Conservation (phyloP, 92 coral and sea anemone species). For the Parazoanthus darwini region DNA sequence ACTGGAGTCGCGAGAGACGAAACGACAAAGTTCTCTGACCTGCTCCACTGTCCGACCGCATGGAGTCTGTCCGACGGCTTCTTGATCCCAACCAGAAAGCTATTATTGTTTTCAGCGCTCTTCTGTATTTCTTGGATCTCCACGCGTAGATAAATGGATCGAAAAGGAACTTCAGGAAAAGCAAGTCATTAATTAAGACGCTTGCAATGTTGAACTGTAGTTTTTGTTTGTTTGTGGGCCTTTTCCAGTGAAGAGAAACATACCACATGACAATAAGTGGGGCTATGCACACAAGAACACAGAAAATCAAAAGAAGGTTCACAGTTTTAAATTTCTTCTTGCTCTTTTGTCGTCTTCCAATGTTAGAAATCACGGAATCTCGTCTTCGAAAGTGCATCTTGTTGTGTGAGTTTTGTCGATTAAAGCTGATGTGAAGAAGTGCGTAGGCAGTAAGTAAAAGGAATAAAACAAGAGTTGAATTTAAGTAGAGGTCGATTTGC, state of each 20-base stretch:
- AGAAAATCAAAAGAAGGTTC: constrained; percentile 56
- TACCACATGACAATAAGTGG: constrained; percentile 79
- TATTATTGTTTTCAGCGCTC: constrained; percentile 54
- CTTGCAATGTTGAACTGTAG: constrained; percentile 36
- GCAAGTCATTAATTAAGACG: constrained; percentile 53
- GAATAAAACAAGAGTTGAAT: constrained; percentile 55
- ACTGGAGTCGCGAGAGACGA: constrained; percentile 15
- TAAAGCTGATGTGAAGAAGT: constrained; percentile 61
- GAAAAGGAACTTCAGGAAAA: constrained; percentile 70
- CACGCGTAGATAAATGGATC: constrained; percentile 78
- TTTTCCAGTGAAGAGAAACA: constrained; percentile 56
- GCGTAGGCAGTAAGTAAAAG: constrained; percentile 64
- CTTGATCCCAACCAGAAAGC: constrained; percentile 25
- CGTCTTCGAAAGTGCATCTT: constrained; percentile 39
- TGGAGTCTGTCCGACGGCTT: constrained; percentile 8
- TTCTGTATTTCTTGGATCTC: constrained; percentile 66
- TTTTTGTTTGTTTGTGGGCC: constrained; percentile 18
- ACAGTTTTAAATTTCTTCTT: constrained; percentile 59
- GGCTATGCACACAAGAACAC: constrained; percentile 55
- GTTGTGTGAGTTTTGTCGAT: constrained; percentile 49
- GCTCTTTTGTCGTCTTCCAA: background rate
- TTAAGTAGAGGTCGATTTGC: constrained; percentile 65
- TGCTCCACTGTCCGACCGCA: background rate
- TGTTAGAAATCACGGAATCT: constrained; percentile 28
- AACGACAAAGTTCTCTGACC: constrained; percentile 22